Percentiles rank a stretch among this genome's conserved stretches.
Conservation (phyloP, 1,140 invertebrate species). For the Tetramorium simillimum region DNA sequence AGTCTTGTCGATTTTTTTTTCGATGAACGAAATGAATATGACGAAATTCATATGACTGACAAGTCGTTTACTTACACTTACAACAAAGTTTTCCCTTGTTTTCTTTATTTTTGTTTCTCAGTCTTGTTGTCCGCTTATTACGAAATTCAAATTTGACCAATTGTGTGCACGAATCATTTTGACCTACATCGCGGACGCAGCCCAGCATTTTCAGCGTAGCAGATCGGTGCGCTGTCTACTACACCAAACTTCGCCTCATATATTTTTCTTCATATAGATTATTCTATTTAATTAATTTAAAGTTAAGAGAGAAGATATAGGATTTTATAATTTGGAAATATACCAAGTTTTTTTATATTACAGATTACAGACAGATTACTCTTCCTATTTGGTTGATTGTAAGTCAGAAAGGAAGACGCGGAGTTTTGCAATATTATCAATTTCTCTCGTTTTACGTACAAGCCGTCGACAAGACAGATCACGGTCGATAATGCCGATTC, state of each 20-base stretch:
- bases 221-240: no score
- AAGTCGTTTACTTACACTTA: background rate
- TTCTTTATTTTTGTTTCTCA: no score
- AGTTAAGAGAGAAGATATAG: background rate
- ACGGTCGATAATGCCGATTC: conserved; percentile 5
- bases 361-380: background rate
- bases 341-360: background rate
- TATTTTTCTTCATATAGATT: background rate
- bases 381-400: background rate
- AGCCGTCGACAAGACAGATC: conserved; percentile 16
- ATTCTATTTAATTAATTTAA: background rate
- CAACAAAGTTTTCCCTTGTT: background rate
- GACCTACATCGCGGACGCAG: no score
- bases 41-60: background rate
- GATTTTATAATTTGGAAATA: no score
- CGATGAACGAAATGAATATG: background rate
- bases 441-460: no score
- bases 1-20: conserved; percentile 9
- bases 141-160: no score
- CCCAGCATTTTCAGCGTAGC: no score
- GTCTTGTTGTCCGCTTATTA: no score
- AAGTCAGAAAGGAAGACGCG: background rate
- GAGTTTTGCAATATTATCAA: background rate
- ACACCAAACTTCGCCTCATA: no score
- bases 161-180: no score